Conservation (phyloP, 1,140 invertebrate genomes). For the Ostrea edulis region DNA sequence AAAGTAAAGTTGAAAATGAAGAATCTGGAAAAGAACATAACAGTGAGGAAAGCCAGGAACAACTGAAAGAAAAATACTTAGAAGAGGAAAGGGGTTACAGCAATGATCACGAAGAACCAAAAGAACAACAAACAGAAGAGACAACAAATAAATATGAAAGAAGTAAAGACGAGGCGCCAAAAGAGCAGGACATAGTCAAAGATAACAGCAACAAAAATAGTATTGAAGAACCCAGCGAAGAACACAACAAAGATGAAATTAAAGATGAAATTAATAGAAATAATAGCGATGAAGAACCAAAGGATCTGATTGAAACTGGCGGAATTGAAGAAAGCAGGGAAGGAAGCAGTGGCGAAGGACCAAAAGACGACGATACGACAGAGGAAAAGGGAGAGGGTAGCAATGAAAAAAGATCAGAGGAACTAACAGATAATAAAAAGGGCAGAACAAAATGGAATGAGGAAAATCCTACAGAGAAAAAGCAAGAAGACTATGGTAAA, state of each 20-base stretch:
- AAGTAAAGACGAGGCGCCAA: neutral
- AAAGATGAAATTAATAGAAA: neutral
- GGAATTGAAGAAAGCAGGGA: neutral
- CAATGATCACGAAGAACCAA: neutral
- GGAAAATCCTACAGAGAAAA: neutral
- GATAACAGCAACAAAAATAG: neutral
- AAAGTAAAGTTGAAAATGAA: neutral
- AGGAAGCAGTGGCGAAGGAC: neutral
- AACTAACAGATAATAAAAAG: neutral
- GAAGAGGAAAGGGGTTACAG: neutral
- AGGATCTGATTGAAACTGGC: neutral
- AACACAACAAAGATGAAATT: neutral
- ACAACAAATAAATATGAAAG: neutral
- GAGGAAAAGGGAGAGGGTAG: neutral
- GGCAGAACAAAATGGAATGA: neutral
- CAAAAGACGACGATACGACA: neutral
- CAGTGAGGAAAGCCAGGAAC: neutral
- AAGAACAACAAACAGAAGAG: neutral
- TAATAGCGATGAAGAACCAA: neutral
- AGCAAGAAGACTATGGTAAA: neutral
- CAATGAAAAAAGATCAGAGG: neutral
- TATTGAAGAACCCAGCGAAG: neutral
- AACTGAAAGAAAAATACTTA: neutral
- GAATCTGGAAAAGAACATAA: neutral
- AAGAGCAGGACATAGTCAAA: neutral